phyloP scores from a whole-genome alignment of 2,888 invertebrate genomes.

The Atethmia centrago region DNA sequence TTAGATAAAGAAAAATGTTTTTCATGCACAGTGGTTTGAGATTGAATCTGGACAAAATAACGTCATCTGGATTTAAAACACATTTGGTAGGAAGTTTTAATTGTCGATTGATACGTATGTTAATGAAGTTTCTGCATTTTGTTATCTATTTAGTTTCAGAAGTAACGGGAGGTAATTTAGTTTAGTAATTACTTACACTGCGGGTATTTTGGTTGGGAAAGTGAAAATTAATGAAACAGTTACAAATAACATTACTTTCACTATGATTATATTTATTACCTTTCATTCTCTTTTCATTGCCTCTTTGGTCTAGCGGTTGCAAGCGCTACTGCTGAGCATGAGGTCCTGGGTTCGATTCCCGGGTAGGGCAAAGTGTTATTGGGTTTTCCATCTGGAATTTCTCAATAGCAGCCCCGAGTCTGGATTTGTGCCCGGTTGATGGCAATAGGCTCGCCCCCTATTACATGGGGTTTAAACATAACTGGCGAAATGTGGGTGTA shows the following conservation, averaged over 20 bases:
- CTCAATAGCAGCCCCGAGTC: no score
- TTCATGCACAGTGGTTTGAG: slow-evolving; percentile 42
- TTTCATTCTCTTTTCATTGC: no score
- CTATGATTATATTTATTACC: no score
- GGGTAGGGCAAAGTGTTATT: no score
- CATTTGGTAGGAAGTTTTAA: slow-evolving; percentile 57
- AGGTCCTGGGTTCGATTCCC: no score
- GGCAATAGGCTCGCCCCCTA: no score
- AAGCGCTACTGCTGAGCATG: no score
- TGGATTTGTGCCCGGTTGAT: no score
- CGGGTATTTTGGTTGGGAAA: slow-evolving; percentile 22
- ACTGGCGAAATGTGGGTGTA: background rate
- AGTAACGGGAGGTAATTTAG: slow-evolving; percentile 32
- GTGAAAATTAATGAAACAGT: background rate
- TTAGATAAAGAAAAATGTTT: slow-evolving; percentile 13
- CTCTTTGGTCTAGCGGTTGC: background rate
- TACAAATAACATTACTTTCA: background rate
- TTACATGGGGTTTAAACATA: background rate
- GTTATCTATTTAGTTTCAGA: slow-evolving; percentile 6
- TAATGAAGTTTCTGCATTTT: slow-evolving; percentile 48
- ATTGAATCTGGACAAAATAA: slow-evolving; percentile 53
- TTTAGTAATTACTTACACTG: slow-evolving; percentile 34
- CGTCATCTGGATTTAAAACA: slow-evolving; percentile 54
- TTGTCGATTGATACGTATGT: slow-evolving; percentile 57
- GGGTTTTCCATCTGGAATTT: no score